phyloP scores from a whole-genome alignment of 37 sponge, comb jelly and placozoan species.

The Geodia barretti region DNA sequence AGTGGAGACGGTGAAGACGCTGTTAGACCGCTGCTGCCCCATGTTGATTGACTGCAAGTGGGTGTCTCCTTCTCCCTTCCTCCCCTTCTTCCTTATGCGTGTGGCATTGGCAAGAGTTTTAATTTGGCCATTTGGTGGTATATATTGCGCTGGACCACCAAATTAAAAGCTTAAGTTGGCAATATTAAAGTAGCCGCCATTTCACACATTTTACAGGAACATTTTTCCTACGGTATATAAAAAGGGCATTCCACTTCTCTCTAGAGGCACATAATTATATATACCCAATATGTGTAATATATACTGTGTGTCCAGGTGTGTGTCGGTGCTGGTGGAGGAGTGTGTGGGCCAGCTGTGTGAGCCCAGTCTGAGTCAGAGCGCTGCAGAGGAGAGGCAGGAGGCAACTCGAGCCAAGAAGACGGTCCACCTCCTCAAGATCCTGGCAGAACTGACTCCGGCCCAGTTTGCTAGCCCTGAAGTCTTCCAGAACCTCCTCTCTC shows the following conservation, averaged over 20 bases:
- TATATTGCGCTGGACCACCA: too few species aligned
- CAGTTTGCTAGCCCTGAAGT: constrained; percentile 55
- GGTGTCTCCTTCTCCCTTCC: too few species aligned
- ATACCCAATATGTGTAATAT: neutral
- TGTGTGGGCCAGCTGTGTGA: constrained; percentile 24
- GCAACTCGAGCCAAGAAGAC: constrained; percentile 39
- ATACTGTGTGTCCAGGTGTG: constrained; percentile 10
- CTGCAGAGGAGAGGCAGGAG: constrained; percentile 38
- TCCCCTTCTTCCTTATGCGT: too few species aligned
- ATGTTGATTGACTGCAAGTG: constrained; percentile 56
- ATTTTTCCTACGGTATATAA: too few species aligned
- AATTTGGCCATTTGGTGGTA: neutral
- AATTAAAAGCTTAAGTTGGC: too few species aligned
- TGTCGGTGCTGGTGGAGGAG: constrained; percentile 2
- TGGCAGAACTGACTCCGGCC: constrained; percentile 39
- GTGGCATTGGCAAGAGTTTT: too few species aligned
- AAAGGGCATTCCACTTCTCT: too few species aligned
- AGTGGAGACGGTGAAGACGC: constrained; percentile 53
- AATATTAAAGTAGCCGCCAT: too few species aligned
- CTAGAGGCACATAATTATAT: too few species aligned
- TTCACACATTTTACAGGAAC: too few species aligned
- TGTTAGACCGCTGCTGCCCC: constrained; percentile 66
- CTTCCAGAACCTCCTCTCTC: constrained; percentile 47
- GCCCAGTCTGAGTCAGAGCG: constrained; percentile 6
- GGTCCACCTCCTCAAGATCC: constrained; percentile 37